Percentiles rank a stretch among this genome's conserved stretches.
These are phyloP conservation scores for Hydraecia micacea DNA, from an alignment of 2,888 invertebrate species.

Conservation along the genomic window DNA sequence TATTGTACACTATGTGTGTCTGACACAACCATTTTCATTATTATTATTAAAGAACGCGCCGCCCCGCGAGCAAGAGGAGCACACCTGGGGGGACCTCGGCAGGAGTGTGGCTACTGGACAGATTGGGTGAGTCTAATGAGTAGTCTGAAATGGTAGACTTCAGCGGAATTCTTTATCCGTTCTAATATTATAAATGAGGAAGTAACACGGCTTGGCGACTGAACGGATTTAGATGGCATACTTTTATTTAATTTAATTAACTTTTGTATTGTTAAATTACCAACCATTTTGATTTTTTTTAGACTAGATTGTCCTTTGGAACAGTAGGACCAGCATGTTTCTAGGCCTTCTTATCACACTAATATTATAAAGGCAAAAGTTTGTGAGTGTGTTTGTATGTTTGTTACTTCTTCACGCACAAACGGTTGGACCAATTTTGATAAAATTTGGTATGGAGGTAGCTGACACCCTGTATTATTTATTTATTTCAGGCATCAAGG, in stretches of 20 bases:
- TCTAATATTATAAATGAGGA: not conserved
- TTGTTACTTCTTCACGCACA: no score
- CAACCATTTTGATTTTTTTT: not conserved
- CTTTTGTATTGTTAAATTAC: not conserved
- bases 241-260: not conserved
- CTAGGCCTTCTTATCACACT: not conserved
- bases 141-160: not conserved
- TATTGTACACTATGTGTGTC: not conserved
- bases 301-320: not conserved
- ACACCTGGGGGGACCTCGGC: conserved; percentile 77
- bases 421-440: no score
- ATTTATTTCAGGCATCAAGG: no score
- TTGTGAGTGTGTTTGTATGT: no score
- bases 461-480: no score
- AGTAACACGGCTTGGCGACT: not conserved
- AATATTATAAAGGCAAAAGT: no score
- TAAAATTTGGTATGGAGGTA: no score
- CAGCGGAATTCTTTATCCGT: not conserved
- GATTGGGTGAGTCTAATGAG: conserved; percentile 78
- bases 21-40: not conserved
- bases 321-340: not conserved
- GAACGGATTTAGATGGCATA: not conserved
- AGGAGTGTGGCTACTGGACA: conserved; percentile 82
- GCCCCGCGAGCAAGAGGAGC: conserved; percentile 73
- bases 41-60: conserved; percentile 86